phyloP scores from a whole-genome alignment of 2,113 vertebrate species.

The Hoplias malabaricus region DNA sequence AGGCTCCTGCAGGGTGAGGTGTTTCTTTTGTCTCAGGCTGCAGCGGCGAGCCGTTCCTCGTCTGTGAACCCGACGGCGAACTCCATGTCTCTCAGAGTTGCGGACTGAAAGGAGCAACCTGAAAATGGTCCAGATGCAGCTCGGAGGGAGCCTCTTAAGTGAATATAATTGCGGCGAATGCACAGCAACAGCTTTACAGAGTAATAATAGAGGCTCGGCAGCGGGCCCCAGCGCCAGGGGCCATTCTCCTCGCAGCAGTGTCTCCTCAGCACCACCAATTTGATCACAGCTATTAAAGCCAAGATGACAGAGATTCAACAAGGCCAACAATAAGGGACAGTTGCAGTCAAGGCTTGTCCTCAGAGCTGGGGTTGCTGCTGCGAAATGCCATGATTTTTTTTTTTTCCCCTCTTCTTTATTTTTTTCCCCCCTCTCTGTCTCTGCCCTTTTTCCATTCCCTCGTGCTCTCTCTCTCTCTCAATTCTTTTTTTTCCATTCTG shows the following conservation, averaged over 20 bases:
- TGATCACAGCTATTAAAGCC: slow-evolving; percentile 60
- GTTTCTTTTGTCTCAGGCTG: neutral
- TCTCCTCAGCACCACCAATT: slow-evolving; percentile 40
- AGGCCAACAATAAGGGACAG: slow-evolving; percentile 43
- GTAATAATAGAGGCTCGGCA: slow-evolving; percentile 51
- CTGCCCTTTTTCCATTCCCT: neutral
- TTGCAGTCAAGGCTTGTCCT: slow-evolving; percentile 21
- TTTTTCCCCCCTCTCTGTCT: neutral
- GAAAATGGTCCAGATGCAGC: slow-evolving; percentile 34
- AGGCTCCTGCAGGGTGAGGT: neutral
- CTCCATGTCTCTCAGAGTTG: neutral
- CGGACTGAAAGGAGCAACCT: slow-evolving; percentile 31
- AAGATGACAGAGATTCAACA: slow-evolving; percentile 50
- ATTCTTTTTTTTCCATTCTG: neutral
- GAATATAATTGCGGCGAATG: slow-evolving; percentile 50
- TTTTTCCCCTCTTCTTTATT: neutral
- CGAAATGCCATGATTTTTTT: slow-evolving; percentile 23
- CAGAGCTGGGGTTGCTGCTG: neutral
- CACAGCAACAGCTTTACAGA: slow-evolving; percentile 33
- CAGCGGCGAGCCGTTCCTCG: slow-evolving; percentile 4
- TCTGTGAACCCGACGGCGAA: slow-evolving; percentile 1
- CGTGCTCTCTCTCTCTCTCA: neutral
- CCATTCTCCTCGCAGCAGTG: slow-evolving; percentile 48
- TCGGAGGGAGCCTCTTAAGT: slow-evolving; percentile 44
- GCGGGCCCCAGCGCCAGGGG: slow-evolving; percentile 30